Evolutionary conservation across 2,888 invertebrate genomes (phyloP).

Genomic region (Drosophila tanythrix): DNA sequence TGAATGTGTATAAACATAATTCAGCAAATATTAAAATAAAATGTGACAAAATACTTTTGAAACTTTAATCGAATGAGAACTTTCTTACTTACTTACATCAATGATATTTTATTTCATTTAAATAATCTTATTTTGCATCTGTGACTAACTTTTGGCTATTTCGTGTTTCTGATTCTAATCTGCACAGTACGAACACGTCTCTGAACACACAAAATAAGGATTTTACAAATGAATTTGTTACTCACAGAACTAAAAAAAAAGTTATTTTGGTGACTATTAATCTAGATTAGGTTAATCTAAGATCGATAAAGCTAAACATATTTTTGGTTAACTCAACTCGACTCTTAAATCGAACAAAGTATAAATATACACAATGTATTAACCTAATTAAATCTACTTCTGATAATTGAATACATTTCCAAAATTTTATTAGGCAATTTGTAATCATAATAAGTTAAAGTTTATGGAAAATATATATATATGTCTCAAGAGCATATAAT

Average conservation of each 20-base stretch:
- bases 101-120: background rate
- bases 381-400: background rate
- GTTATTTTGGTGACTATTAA: background rate
- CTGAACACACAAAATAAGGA: background rate
- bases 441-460: background rate
- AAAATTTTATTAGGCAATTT: background rate
- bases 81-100: background rate
- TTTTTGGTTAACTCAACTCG: background rate
- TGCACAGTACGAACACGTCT: background rate
- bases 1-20: background rate
- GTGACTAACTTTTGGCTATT: background rate
- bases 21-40: too few species aligned
- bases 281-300: background rate
- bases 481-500: background rate
- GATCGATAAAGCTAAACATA: background rate
- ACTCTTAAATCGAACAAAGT: background rate
- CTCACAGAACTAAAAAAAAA: background rate
- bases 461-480: background rate
- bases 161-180: background rate
- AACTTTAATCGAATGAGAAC: background rate
- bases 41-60: background rate
- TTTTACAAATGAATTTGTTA: background rate
- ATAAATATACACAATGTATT: background rate
- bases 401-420: background rate
- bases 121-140: background rate